A percentile compares a stretch with the other conserved stretches of the same genome.
Conservation (phyloP, 2,888 invertebrate species). For the Gymnoscelis rufifasciata region DNA sequence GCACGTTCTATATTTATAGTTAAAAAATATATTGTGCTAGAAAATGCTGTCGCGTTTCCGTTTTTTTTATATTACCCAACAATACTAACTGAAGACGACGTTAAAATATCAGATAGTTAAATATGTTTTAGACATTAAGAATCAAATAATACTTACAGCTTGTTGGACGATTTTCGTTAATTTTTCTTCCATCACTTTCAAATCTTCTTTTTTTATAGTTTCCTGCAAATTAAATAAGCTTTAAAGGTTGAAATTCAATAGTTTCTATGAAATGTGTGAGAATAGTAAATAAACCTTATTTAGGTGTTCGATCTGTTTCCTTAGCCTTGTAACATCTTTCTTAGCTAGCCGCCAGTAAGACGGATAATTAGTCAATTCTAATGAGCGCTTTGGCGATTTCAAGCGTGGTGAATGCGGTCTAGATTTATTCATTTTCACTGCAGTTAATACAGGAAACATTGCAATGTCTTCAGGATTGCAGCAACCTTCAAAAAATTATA, state of each 20-base stretch:
- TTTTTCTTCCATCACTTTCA: slow-evolving; percentile 56
- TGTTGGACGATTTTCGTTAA: slow-evolving; percentile 47
- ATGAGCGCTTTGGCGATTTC: neutral
- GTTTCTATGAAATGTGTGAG: too few relatives aligned
- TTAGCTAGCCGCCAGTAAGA: slow-evolving; percentile 40
- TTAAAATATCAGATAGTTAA: too few relatives aligned
- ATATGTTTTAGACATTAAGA: too few relatives aligned
- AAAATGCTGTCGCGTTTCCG: too few relatives aligned
- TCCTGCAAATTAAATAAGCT: slow-evolving; percentile 37
- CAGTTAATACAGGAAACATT: neutral
- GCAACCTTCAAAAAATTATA: too few relatives aligned
- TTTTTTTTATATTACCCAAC: too few relatives aligned
- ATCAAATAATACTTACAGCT: slow-evolving; percentile 52
- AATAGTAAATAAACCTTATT: slow-evolving; percentile 50
- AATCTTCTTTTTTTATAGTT: slow-evolving; percentile 52
- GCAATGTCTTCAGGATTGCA: neutral
- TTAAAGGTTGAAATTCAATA: neutral
- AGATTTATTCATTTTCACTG: neutral
- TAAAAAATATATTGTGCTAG: too few relatives aligned
- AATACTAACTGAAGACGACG: too few relatives aligned
- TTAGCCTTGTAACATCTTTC: slow-evolving; percentile 49
- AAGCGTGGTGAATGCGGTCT: neutral
- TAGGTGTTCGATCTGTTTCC: slow-evolving; percentile 48
- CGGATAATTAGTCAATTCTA: too few relatives aligned
- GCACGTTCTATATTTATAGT: too few relatives aligned